Conservation (phyloP, 2,888 invertebrate genomes). For the Syritta pipiens region DNA sequence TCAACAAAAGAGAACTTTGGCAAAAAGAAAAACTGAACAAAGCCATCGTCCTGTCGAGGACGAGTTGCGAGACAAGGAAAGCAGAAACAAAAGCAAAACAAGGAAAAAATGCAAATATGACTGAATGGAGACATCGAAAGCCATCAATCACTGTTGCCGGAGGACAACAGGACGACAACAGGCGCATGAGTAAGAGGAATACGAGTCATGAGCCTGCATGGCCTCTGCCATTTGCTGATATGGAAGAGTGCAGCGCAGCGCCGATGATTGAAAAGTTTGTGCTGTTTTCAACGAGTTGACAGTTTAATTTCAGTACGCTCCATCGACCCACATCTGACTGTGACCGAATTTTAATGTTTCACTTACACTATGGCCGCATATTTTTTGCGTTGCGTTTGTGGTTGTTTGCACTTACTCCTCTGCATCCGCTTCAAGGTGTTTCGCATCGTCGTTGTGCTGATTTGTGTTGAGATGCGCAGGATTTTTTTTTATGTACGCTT, state of each 20-base stretch:
- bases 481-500: too few relatives aligned
- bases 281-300: conserved; percentile 63
- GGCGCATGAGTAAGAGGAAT: conserved; percentile 29
- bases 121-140: conserved; percentile 62
- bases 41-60: neutral
- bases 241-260: conserved; percentile 18
- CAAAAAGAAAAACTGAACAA: conserved; percentile 2
- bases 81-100: neutral
- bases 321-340: conserved; percentile 53
- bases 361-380: conserved; percentile 25
- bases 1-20: conserved; percentile 37
- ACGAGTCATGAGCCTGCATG: conserved; percentile 24
- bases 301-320: conserved; percentile 63
- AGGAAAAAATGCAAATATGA: conserved; percentile 60
- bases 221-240: conserved; percentile 52
- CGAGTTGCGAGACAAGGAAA: neutral
- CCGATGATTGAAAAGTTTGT: conserved; percentile 63
- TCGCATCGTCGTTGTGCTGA: too few relatives aligned
- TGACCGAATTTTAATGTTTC: conserved; percentile 44
- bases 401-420: too few relatives aligned
- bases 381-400: neutral
- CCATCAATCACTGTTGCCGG: conserved; percentile 60
- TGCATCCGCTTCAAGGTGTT: too few relatives aligned
- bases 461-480: too few relatives aligned
- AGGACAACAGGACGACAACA: conserved; percentile 42